Evolutionary conservation across 2,797 vertebrate genomes (phyloP).

Genomic region (Echiichthys vipera): DNA sequence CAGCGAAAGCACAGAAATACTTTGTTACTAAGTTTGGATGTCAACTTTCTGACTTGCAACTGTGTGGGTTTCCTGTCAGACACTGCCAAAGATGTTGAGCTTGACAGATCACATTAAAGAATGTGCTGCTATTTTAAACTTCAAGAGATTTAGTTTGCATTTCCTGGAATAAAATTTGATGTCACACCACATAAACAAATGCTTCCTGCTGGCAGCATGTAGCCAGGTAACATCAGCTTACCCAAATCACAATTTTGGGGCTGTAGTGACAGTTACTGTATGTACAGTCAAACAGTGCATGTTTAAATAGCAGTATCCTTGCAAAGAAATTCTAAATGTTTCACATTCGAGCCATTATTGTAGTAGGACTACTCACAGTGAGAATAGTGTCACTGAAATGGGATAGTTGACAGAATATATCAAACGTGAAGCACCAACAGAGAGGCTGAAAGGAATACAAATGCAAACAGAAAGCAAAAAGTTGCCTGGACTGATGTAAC

Average conservation of each 20-base stretch:
- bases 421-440: neutral
- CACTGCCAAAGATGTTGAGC: slow-evolving; percentile 9
- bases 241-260: neutral
- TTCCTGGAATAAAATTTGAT: slow-evolving; percentile 44
- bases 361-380: neutral
- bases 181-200: slow-evolving; percentile 27
- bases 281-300: neutral
- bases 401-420: neutral
- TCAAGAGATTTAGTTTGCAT: slow-evolving; percentile 13
- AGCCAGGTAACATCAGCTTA: slow-evolving; percentile 3
- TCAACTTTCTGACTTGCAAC: slow-evolving; percentile 20
- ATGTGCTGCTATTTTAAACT: slow-evolving; percentile 42
- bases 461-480: neutral
- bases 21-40: slow-evolving; percentile 26
- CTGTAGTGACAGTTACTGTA: neutral
- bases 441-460: neutral
- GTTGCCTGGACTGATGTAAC: neutral
- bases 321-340: slow-evolving; percentile 8
- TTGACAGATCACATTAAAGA: slow-evolving; percentile 25
- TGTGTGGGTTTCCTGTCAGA: slow-evolving; percentile 39
- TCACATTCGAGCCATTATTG: slow-evolving; percentile 16
- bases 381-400: neutral
- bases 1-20: slow-evolving; percentile 28
- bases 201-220: slow-evolving; percentile 4
- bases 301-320: slow-evolving; percentile 22